Evolutionary conservation across 2,113 vertebrate genomes (phyloP).

Genomic region (Pelusios castaneus): DNA sequence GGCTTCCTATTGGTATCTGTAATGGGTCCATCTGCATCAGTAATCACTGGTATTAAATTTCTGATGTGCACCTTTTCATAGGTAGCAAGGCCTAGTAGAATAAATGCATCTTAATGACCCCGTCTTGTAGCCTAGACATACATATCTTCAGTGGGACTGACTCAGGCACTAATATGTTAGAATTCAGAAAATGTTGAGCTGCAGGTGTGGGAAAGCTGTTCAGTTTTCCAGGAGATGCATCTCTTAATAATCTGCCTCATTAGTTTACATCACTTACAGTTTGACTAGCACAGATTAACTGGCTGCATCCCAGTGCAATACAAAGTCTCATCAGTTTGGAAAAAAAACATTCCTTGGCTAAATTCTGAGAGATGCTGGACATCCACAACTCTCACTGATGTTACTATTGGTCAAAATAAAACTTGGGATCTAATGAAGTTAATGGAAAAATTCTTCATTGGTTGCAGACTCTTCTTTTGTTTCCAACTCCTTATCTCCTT

Average conservation of each 20-base stretch:
- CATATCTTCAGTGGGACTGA: not conserved
- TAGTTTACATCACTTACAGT: rapidly evolving
- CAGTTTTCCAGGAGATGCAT: not conserved
- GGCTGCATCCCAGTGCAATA: not conserved
- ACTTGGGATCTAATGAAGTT: slow-evolving; percentile 7
- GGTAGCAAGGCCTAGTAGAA: not conserved
- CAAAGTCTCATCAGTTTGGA: slow-evolving; percentile 12
- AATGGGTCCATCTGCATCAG: not conserved
- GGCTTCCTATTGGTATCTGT: not conserved
- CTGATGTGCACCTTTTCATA: not conserved
- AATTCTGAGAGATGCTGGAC: slow-evolving; percentile 1
- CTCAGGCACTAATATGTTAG: not conserved
- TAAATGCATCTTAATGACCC: not conserved
- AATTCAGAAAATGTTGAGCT: not conserved
- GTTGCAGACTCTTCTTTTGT: not conserved
- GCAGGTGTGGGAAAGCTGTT: not conserved
- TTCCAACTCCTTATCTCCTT: not conserved
- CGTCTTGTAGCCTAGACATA: not conserved
- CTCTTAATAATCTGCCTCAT: slow-evolving; percentile 6
- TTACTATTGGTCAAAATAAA: not conserved
- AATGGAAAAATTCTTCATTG: not conserved
- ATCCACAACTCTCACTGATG: slow-evolving; percentile 20
- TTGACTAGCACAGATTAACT: slow-evolving; percentile 7
- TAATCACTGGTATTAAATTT: not conserved
- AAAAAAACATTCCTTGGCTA: not conserved